Base-by-base conservation (phyloP, 2,797 vertebrate species). In the Callimico goeldii region DNA sequence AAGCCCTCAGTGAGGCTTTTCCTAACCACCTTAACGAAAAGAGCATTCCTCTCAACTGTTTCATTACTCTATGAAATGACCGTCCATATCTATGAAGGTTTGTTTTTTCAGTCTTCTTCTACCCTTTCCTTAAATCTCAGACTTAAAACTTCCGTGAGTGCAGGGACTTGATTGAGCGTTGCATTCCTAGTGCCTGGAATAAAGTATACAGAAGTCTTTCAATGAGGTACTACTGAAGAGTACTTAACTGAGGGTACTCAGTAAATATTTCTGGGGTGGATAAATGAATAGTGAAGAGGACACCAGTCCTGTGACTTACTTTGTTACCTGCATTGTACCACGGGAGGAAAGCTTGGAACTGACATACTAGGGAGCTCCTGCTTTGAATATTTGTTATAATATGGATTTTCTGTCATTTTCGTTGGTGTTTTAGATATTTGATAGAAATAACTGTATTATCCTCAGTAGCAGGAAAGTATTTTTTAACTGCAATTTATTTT, bases 11-110 rank as follows among this genome's bases (percentile, higher is more conserved):
- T 8, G n/a, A 81, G 39, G 28, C 43, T 80, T 87, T 96, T 15
- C 36, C 36, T 86, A 52, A n/a, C 36, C 39, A 30, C 39, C 46
- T 91, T 87, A 75, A 52, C 5, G 19, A 95, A 70, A 85, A 64
- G 20, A 91, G 5, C 36, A 57, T 79, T 89, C 48, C 13, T 82
- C n/a, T 36, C 85, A 61, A 61, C 48, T 72, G 75, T 90, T n/a
- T 91, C 64, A 84, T 97, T 98, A 88, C 43, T 48, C 39, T 86
- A 1, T 76, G 73, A 90, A 81, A 82, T 92, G 30, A 57, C 22
- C 41, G 12, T 73, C 50, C 4, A 14, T 76, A 57, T 57, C 30
- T 95, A 8, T 19, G 80, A 15, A 75, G 3, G 36, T 83, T 82
- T 55, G 52, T 55, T 48, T 93, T 75, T 80, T 92, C 55, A 72